phyloP scores from a whole-genome alignment of 1,140 invertebrate genomes.

The Eulimnadia texana region DNA sequence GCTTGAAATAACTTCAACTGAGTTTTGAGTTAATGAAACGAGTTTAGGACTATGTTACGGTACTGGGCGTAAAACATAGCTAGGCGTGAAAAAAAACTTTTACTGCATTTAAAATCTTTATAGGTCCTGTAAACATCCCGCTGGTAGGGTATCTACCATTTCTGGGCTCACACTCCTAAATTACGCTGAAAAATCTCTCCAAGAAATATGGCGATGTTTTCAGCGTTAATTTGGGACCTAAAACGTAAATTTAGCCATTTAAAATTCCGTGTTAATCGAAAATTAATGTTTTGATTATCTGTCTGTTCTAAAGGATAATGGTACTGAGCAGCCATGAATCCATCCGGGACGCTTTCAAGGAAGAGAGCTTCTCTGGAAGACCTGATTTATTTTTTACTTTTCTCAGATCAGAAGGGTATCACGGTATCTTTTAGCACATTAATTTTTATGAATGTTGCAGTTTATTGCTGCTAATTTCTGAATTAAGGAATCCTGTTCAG shows the following conservation, averaged over 20 bases:
- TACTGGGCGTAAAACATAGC: too few species aligned
- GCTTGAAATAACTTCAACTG: too few species aligned
- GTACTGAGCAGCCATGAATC: conserved; percentile 10
- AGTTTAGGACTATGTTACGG: too few species aligned
- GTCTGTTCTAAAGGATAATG: conserved; percentile 4
- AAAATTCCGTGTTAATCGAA: too few species aligned
- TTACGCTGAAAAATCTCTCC: neutral
- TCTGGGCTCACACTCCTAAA: neutral
- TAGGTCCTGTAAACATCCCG: conserved; percentile 7
- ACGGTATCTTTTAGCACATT: neutral
- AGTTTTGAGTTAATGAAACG: too few species aligned
- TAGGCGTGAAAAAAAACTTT: too few species aligned
- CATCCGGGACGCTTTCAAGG: conserved; percentile 15
- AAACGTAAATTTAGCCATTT: too few species aligned
- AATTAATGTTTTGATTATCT: too few species aligned
- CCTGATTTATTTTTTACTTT: neutral
- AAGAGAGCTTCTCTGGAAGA: conserved; percentile 14
- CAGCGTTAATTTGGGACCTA: too few species aligned
- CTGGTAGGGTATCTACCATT: conserved; percentile 1
- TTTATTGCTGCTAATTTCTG: too few species aligned
- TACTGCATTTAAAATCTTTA: too few species aligned
- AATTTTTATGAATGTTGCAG: too few species aligned
- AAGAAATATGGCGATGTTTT: conserved; percentile 15
- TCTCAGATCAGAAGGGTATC: neutral
- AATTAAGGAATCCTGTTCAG: neutral